A percentile compares a stretch with the other conserved stretches of the same genome.
Conservation (phyloP, 2,113 vertebrate genomes). For the Calypte anna region DNA sequence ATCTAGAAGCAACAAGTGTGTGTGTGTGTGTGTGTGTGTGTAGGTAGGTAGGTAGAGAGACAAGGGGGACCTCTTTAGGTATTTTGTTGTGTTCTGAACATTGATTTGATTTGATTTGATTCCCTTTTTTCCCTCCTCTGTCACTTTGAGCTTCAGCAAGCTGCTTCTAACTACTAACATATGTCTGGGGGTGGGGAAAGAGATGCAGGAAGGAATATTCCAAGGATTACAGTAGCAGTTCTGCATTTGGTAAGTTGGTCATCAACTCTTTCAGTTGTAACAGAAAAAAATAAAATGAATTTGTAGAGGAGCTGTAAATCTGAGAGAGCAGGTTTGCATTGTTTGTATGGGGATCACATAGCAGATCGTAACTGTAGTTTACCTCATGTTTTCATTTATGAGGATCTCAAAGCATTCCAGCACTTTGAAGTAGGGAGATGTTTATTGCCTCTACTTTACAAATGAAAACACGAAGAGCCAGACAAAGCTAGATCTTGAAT, state of each 20-base stretch:
- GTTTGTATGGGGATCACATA: not conserved
- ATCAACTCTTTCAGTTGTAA: slow-evolving; percentile 48
- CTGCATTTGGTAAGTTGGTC: slow-evolving; percentile 71
- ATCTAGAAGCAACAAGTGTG: not conserved
- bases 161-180: slow-evolving; percentile 74
- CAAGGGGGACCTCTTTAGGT: not conserved
- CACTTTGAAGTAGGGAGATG: not conserved
- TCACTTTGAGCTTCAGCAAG: slow-evolving; percentile 63
- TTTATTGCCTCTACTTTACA: not conserved
- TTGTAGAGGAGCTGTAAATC: slow-evolving; percentile 54
- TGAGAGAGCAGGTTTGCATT: not conserved
- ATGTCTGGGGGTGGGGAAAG: slow-evolving; percentile 63
- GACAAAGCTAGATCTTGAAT: not conserved
- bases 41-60: not conserved
- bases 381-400: not conserved
- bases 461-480: not conserved
- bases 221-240: slow-evolving; percentile 75
- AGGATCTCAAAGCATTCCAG: not conserved
- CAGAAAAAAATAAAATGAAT: slow-evolving; percentile 58
- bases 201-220: slow-evolving; percentile 57
- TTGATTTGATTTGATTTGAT: not conserved
- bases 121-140: not conserved
- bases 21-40: not conserved
- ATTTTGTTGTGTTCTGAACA: not conserved
- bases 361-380: not conserved